Conservation (phyloP, 2,888 invertebrate genomes). For the Meandrusa payeni region DNA sequence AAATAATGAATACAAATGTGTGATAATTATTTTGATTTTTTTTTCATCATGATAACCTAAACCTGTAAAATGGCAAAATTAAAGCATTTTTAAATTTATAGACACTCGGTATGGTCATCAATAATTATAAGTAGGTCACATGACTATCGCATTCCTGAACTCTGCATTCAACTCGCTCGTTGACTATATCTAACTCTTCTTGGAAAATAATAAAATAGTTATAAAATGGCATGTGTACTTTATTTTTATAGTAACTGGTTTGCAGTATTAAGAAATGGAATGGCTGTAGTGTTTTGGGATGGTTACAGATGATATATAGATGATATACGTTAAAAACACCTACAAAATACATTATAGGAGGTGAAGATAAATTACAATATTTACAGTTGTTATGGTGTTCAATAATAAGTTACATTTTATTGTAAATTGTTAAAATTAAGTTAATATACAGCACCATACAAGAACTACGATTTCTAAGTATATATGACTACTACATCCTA, state of each 20-base stretch:
- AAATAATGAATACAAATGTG: too few species aligned
- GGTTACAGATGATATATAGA: slow-evolving; percentile 23
- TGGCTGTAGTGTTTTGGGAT: slow-evolving; percentile 23
- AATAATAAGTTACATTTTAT: slow-evolving; percentile 15
- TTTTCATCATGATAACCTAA: too few species aligned
- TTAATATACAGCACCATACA: slow-evolving; percentile 25
- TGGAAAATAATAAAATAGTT: too few species aligned
- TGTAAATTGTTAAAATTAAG: slow-evolving; percentile 17
- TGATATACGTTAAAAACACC: slow-evolving; percentile 4
- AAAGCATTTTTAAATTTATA: too few species aligned
- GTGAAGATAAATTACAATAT: slow-evolving; percentile 8
- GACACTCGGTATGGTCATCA: too few species aligned
- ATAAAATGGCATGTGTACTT: slow-evolving; percentile 24
- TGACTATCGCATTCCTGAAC: too few species aligned
- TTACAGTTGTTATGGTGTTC: slow-evolving; percentile 18
- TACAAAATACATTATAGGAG: slow-evolving; percentile 11
- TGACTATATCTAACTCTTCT: too few species aligned
- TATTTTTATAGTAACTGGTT: slow-evolving; percentile 15
- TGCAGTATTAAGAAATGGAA: slow-evolving; percentile 21
- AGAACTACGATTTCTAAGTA: slow-evolving; percentile 8
- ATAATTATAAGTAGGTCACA: too few species aligned
- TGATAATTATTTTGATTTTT: too few species aligned
- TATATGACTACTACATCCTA: slow-evolving; percentile 10
- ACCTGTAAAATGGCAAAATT: too few species aligned
- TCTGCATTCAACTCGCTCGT: too few species aligned